Evolutionary conservation across 2,113 vertebrate species (phyloP), one percentile per base, ranked within the genome.

Genomic region (Willisornis vidua): DNA sequence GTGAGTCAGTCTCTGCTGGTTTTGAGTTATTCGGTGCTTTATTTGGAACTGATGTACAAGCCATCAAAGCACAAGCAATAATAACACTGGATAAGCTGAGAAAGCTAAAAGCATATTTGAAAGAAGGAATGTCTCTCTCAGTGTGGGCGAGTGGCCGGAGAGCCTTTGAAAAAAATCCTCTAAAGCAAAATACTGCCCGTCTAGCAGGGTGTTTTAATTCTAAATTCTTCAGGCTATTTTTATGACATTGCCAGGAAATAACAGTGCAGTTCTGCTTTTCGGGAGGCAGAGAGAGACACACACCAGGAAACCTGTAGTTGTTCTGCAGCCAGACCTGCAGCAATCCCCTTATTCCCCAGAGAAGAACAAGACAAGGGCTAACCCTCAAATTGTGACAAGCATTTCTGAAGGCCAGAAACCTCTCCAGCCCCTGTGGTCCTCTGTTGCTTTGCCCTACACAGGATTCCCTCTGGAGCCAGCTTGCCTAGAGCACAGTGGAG

Each of bases 141-240:
- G 75, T 39, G 81, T 13, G 17, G 63, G 82, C 3, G 7, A 62
- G 66, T 6, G 18, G n/a, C 39, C 83, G 87, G 57, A 96, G 31
- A 76, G 52, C 25, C 66, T 45, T 72, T 92, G 71, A 22, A 65
- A 43, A 92, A 95, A 96, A 84, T 29, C 48, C 65, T 72, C 41
- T 74, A 49, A 89, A 93, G 68, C 49, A 89, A 91, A 94, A 90
- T 89, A 59, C 45, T 90, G 90, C 66, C 71, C 52, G 74, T 83
- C 90, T 58, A 85, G 74, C 23, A 43, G 79, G 78, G 85, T 72
- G 65, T 68, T 97, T 91, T 87, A 89, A 93, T 95, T 95, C 84
- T 49, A 10, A 76, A 51, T 14, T 78, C 51, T 91, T 82, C 61
- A 35, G 63, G 68, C 54, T 73, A 23, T 90, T 81, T 88, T 93